These are phyloP conservation scores for Drosophila elegans DNA, from an alignment of 1,140 invertebrate species.

Conservation along the genomic window DNA sequence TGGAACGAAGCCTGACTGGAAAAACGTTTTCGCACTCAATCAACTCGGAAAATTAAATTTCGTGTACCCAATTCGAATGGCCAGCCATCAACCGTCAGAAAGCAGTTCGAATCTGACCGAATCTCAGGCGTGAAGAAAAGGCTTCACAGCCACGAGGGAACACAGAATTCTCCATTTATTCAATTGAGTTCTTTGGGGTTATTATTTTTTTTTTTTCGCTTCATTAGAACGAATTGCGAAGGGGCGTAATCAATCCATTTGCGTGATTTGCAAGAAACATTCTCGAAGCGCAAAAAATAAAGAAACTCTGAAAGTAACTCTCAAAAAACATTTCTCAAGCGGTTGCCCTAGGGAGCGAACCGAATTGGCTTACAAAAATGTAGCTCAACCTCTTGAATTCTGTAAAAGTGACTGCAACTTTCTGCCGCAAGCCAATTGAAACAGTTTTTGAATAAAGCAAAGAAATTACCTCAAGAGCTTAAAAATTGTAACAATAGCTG, in stretches of 20 bases:
- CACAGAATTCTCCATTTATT: constrained; percentile 51
- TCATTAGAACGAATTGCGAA: constrained; percentile 52
- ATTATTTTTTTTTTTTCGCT: constrained; percentile 33
- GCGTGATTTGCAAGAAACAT: constrained; percentile 69
- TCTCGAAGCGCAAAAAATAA: constrained; percentile 15
- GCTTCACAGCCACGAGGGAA: constrained; percentile 23
- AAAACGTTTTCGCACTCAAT: constrained; percentile 45
- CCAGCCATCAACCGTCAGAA: constrained; percentile 8
- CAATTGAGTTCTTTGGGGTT: constrained; percentile 60
- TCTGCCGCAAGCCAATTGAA: constrained; percentile 43
- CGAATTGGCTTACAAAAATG: constrained; percentile 37
- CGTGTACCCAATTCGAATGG: constrained; percentile 30
- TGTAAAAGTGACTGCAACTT: constrained; percentile 39
- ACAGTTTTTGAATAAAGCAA: constrained; percentile 5
- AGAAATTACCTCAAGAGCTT: constrained; percentile 20
- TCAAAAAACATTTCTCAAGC: constrained; percentile 65
- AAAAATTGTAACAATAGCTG: constrained; percentile 11
- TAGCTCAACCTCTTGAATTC: constrained; percentile 43
- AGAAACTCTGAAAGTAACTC: constrained; percentile 39
- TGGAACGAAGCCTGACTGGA: constrained; percentile 13
- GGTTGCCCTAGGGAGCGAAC: constrained; percentile 43
- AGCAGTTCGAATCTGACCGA: constrained; percentile 26
- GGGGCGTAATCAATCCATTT: constrained; percentile 71
- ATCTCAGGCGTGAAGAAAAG: constrained; percentile 41
- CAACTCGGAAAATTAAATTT: constrained; percentile 43